Evolutionary conservation across 1,140 invertebrate genomes (phyloP).

Genomic region (Dendroctonus ponderosae): DNA sequence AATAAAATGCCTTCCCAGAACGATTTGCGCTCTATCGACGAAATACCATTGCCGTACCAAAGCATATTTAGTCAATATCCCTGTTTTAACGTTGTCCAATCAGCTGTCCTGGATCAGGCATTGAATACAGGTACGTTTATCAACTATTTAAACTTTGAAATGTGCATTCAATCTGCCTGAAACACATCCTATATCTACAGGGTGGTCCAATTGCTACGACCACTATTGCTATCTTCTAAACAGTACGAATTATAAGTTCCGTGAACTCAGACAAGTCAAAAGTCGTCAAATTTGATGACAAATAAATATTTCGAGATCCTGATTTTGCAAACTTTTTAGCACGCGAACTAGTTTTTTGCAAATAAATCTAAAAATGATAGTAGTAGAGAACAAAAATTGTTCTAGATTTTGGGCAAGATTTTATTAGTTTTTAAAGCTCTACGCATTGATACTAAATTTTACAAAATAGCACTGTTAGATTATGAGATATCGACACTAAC

Average conservation of each 20-base stretch:
- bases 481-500: too few relatives aligned
- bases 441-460: too few relatives aligned
- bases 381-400: too few relatives aligned
- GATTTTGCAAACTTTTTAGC: too few relatives aligned
- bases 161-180: not conserved
- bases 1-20: not conserved
- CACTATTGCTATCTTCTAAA: not conserved
- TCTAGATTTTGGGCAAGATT: too few relatives aligned
- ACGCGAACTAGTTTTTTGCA: too few relatives aligned
- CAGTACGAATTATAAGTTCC: not conserved
- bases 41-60: slow-evolving; percentile 41
- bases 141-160: slow-evolving; percentile 5
- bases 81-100: slow-evolving; percentile 72
- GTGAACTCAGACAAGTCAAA: not conserved
- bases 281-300: not conserved
- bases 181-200: too few relatives aligned
- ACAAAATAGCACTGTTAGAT: too few relatives aligned
- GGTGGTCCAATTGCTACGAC: not conserved
- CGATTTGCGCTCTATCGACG: slow-evolving; percentile 32
- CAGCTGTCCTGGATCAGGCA: slow-evolving; percentile 65
- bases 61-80: slow-evolving; percentile 53
- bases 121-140: slow-evolving; percentile 60
- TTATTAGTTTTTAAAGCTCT: too few relatives aligned
- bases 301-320: not conserved
- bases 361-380: too few relatives aligned